Base-by-base conservation (phyloP, 2,888 invertebrate genomes). In the Perizoma affinitatum region DNA sequence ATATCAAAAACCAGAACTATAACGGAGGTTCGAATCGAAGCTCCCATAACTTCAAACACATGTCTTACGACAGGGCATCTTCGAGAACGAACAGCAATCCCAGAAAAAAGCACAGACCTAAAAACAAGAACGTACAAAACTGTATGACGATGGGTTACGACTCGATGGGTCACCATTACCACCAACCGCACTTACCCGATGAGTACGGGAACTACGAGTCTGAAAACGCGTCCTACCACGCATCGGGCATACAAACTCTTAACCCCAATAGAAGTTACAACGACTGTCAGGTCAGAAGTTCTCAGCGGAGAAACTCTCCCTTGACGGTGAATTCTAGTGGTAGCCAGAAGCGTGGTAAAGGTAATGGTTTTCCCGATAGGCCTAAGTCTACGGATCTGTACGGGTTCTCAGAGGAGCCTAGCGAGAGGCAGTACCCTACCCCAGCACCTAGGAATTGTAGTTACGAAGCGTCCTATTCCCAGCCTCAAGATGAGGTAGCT, bases 61-160 rank as follows among this genome's bases (percentile, higher is more conserved):
- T 91, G 89, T 92, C 92, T 1, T 92, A 92, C 68, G 93, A 93
- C 64, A 81, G 93, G 59, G 86, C 85, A 1, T 93, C 93, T 0
- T 88, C 92, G 22, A 86, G 94, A 71, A 92, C 92, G 43, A 91
- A 93, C 61, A 93, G 92, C 65, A 93, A 93, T 65, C 92, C 92
- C 6, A 82, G 93, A 34, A 92, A 92, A 67, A 93, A 93, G 77
- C 92, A 93, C 61, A 79, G 92, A 67, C 82, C 84, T 35, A 93
- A 93, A 78, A 92, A 91, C 66, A 92, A 92, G 67, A 92, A 90
- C 69, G 84, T 90, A 69, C 94, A 90, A 82, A 94, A 88, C 73
- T 94, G 82, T 82, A 94, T 80, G 94, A 94, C 88, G 64, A 94
- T 94, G 84, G 92, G 94, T 2, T 94, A 94, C 79, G 94, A 94